These are phyloP conservation scores for Diloba caeruleocephala DNA, from an alignment of 2,888 invertebrate genomes.

Conservation along the genomic window DNA sequence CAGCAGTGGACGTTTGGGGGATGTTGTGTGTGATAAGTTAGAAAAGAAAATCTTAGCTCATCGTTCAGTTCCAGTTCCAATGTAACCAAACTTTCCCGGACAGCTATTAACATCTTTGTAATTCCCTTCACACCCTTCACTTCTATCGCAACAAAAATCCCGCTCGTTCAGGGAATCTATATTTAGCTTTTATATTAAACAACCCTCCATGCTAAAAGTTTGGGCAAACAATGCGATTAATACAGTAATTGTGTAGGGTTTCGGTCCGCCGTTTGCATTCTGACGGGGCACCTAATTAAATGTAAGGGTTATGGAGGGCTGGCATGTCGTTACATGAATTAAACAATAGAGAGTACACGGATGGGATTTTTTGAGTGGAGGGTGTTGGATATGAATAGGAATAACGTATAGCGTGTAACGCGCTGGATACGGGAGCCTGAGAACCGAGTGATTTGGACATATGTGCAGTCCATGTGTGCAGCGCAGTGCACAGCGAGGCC, in stretches of 20 bases:
- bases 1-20: no score
- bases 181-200: constrained; percentile 10
- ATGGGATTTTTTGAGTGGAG: constrained; percentile 18
- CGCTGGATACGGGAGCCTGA: no score
- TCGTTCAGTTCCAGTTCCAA: no score
- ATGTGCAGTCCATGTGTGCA: no score
- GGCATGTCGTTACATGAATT: constrained; percentile 27
- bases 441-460: no score
- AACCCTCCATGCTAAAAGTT: constrained; percentile 16
- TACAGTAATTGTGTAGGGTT: constrained; percentile 43
- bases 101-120: no score
- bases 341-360: constrained; percentile 11
- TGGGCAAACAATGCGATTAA: constrained; percentile 48
- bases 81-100: no score
- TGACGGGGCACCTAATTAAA: constrained; percentile 53
- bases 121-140: not conserved
- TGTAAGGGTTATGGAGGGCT: constrained; percentile 38
- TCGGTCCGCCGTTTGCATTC: constrained; percentile 45
- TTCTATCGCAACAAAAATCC: not conserved
- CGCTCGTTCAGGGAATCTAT: constrained; percentile 4
- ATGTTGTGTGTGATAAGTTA: no score
- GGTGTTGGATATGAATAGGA: not conserved
- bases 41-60: no score
- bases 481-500: no score
- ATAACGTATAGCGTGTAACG: no score